Conservation (phyloP, 2,888 invertebrate species). For the Agrotis exclamationis region DNA sequence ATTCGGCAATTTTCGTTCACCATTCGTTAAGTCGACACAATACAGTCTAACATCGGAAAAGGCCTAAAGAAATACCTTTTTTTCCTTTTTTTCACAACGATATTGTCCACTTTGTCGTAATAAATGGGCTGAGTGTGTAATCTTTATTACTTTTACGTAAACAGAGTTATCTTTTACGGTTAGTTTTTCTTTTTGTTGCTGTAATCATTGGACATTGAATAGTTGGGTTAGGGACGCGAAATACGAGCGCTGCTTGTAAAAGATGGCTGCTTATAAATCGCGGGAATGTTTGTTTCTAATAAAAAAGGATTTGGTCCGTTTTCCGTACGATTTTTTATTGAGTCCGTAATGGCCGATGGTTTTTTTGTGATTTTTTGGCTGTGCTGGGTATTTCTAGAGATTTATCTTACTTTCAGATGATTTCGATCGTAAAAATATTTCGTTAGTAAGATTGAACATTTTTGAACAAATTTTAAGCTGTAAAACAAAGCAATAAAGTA, state of each 20-base stretch:
- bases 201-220: conserved; percentile 66
- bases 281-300: conserved; percentile 55
- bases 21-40: conserved; percentile 67
- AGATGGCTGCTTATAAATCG: conserved; percentile 60
- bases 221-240: conserved; percentile 59
- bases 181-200: conserved; percentile 66
- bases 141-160: conserved; percentile 69
- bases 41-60: conserved; percentile 60
- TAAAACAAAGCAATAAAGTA: neutral
- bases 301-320: conserved; percentile 49
- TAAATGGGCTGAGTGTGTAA: conserved; percentile 68
- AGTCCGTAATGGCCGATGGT: conserved; percentile 26
- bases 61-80: conserved; percentile 64
- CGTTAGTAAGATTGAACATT: neutral
- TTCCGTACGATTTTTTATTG: conserved; percentile 38
- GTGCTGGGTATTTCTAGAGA: neutral
- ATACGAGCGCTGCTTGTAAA: conserved; percentile 56
- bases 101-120: conserved; percentile 69
- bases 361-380: conserved; percentile 13
- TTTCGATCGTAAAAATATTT: neutral
- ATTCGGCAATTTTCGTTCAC: conserved; percentile 64
- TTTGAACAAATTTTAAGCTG: neutral
- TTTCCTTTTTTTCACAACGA: conserved; percentile 64
- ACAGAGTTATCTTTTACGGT: conserved; percentile 68
- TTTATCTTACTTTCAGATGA: neutral